These are phyloP conservation scores for Oscheius sp. DNA, from an alignment of 2,888 invertebrate species.

Conservation along the genomic window DNA sequence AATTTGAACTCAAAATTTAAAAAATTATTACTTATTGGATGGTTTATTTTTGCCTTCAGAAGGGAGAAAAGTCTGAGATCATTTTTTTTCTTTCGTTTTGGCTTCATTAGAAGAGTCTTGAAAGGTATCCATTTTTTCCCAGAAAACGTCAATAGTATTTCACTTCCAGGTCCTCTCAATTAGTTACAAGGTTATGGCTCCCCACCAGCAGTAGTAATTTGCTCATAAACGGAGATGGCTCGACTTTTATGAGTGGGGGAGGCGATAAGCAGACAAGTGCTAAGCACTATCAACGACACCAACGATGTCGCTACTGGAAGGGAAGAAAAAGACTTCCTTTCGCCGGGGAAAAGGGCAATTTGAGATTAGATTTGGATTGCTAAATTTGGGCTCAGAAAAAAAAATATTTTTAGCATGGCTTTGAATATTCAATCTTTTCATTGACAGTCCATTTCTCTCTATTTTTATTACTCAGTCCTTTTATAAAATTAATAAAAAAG, in stretches of 20 bases:
- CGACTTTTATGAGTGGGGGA: constrained; percentile 25
- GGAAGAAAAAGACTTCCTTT: background rate
- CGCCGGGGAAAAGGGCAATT: too few relatives aligned
- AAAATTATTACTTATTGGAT: background rate
- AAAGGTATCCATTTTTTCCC: too few relatives aligned
- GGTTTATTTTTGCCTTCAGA: background rate
- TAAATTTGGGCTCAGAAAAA: too few relatives aligned
- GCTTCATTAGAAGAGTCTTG: too few relatives aligned
- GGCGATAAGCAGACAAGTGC: constrained; percentile 24
- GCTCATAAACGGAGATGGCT: constrained; percentile 18
- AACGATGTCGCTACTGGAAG: constrained; percentile 10
- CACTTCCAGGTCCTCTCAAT: background rate
- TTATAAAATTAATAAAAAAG: too few relatives aligned
- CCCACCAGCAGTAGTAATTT: constrained; percentile 17
- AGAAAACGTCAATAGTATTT: background rate
- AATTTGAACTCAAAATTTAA: background rate
- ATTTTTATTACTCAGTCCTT: too few relatives aligned
- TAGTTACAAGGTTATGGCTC: background rate
- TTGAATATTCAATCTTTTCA: too few relatives aligned
- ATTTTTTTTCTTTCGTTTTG: background rate
- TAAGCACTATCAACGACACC: constrained; percentile 28
- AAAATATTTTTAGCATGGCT: too few relatives aligned
- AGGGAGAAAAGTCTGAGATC: background rate
- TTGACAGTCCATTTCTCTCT: too few relatives aligned
- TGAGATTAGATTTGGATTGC: too few relatives aligned